These are phyloP conservation scores for Ochropleura leucogaster DNA, from an alignment of 2,888 invertebrate genomes.

Conservation along the genomic window DNA sequence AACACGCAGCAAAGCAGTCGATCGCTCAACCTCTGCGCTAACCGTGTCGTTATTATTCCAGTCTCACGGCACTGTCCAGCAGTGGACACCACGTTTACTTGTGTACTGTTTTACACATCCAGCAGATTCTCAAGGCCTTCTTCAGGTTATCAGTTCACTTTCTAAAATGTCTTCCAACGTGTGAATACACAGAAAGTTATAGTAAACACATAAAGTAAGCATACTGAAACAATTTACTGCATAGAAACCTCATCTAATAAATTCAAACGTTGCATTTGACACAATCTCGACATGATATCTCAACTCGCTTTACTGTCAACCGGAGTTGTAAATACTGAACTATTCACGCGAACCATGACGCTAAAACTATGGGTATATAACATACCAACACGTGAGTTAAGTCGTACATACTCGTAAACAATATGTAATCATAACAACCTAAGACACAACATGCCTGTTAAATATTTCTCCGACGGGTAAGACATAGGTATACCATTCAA, in stretches of 20 bases:
- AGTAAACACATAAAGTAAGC: neutral
- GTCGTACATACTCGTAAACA: conserved; percentile 17
- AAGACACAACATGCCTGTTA: too few species aligned
- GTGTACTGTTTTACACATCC: neutral
- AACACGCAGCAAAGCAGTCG: too few species aligned
- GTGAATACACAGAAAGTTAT: neutral
- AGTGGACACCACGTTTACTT: neutral
- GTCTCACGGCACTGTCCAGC: neutral
- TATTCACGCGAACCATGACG: conserved; percentile 17
- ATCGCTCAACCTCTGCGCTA: too few species aligned
- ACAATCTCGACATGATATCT: conserved; percentile 13
- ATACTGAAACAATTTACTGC: neutral
- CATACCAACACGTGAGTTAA: conserved; percentile 13
- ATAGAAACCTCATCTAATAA: neutral
- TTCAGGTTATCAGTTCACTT: neutral
- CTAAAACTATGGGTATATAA: conserved; percentile 14
- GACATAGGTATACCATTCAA: neutral
- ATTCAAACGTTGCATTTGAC: conserved; percentile 11
- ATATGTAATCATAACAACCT: neutral
- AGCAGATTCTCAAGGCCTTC: neutral
- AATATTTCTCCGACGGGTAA: neutral
- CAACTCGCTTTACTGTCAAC: conserved; percentile 17
- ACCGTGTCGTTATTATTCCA: neutral
- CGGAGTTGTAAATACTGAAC: conserved; percentile 13
- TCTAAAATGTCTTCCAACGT: neutral